Evolutionary conservation across 2,113 vertebrate genomes (phyloP).

Genomic region (Rattus norvegicus): GRCr8 NC_086021.1:109084501-109085000

Average conservation of each 20-base stretch:
- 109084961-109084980: conserved; percentile 18
- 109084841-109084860: neutral
- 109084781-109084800: neutral
- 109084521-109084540: neutral
- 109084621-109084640: neutral
- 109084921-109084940: neutral
- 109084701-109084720: neutral
- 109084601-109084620: neutral
- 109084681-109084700: neutral
- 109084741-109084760: neutral
- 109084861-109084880: neutral
- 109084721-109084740: neutral
- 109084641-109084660: neutral
- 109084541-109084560: conserved; percentile 29
- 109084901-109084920: neutral
- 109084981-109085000: neutral
- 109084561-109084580: neutral
- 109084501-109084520: neutral
- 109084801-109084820: neutral
- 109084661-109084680: conserved; percentile 27
- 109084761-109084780: neutral
- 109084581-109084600: neutral
- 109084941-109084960: neutral
- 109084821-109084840: neutral
- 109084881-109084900: neutral